phyloP scores from a whole-genome alignment of 1,140 invertebrate genomes.

The Drosophila jambulina region DNA sequence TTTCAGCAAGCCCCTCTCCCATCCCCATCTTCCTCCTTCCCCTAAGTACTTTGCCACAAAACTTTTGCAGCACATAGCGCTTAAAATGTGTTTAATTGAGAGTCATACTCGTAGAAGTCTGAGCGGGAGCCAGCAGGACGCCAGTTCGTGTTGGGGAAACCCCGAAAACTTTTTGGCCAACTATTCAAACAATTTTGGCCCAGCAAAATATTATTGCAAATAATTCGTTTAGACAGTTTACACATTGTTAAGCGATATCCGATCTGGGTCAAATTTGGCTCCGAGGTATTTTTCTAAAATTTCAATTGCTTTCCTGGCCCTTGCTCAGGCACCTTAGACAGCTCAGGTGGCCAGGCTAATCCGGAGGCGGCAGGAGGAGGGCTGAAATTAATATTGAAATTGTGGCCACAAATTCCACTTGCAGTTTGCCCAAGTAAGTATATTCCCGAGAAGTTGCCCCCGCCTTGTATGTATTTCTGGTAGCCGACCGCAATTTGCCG shows the following conservation, averaged over 20 bases:
- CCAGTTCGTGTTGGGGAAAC: slow-evolving; percentile 1
- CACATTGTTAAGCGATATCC: slow-evolving; percentile 48
- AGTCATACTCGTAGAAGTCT: slow-evolving; percentile 13
- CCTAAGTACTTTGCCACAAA: slow-evolving; percentile 33
- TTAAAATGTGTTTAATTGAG: slow-evolving; percentile 70
- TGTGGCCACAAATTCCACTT: slow-evolving; percentile 54
- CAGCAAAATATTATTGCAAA: slow-evolving; percentile 64
- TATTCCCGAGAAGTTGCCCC: slow-evolving; percentile 35
- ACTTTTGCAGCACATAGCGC: slow-evolving; percentile 51
- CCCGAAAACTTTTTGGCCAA: slow-evolving; percentile 41
- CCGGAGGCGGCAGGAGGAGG: neutral
- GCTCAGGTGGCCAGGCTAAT: slow-evolving; percentile 34
- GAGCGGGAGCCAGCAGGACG: neutral
- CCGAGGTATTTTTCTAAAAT: slow-evolving; percentile 48
- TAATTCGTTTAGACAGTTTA: slow-evolving; percentile 68
- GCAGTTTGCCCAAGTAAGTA: slow-evolving; percentile 27
- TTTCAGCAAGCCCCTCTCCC: slow-evolving; percentile 15
- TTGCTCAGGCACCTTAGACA: neutral
- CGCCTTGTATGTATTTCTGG: slow-evolving; percentile 34
- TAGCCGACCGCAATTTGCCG: slow-evolving; percentile 52
- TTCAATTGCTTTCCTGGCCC: slow-evolving; percentile 25
- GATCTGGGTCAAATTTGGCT: slow-evolving; percentile 45
- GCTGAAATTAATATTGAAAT: slow-evolving; percentile 63
- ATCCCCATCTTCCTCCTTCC: neutral
- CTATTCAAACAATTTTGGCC: slow-evolving; percentile 36